A percentile compares a stretch with the other conserved stretches of the same genome.
These are phyloP conservation scores for Arenaria interpres DNA, from an alignment of 2,113 vertebrate species.

Conservation along the genomic window DNA sequence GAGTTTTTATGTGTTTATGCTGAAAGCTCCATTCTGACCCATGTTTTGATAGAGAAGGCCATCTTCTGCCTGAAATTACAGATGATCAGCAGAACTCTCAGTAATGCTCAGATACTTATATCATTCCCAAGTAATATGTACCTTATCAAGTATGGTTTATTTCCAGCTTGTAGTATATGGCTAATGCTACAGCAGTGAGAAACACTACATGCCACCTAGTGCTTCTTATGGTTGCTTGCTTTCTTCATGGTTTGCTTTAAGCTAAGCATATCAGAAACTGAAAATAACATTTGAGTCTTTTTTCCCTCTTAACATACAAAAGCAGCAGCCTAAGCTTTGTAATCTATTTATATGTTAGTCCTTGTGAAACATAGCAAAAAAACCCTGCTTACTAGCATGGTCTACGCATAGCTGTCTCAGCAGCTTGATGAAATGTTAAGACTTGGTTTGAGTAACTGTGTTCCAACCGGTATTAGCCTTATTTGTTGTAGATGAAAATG, in stretches of 20 bases:
- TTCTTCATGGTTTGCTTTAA: conserved; percentile 3
- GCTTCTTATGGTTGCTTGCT: neutral
- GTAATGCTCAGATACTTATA: neutral
- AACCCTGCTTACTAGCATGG: neutral
- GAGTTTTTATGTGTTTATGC: neutral
- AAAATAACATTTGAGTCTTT: neutral
- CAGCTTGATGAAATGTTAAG: neutral
- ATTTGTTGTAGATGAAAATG: neutral
- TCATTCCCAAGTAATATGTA: neutral
- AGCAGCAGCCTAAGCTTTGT: neutral
- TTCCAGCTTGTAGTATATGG: neutral
- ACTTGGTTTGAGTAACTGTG: neutral
- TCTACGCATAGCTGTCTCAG: neutral
- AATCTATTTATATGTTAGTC: neutral
- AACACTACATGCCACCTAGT: neutral
- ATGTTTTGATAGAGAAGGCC: neutral
- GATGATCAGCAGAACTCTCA: neutral
- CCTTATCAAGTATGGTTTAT: neutral
- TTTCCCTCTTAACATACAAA: neutral
- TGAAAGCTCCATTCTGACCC: neutral
- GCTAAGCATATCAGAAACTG: neutral
- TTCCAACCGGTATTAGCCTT: neutral
- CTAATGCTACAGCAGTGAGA: neutral
- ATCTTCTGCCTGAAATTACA: neutral
- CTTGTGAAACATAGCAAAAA: conserved; percentile 19